phyloP scores from a whole-genome alignment of 2,113 vertebrate genomes.

The Panthera tigris region DNA sequence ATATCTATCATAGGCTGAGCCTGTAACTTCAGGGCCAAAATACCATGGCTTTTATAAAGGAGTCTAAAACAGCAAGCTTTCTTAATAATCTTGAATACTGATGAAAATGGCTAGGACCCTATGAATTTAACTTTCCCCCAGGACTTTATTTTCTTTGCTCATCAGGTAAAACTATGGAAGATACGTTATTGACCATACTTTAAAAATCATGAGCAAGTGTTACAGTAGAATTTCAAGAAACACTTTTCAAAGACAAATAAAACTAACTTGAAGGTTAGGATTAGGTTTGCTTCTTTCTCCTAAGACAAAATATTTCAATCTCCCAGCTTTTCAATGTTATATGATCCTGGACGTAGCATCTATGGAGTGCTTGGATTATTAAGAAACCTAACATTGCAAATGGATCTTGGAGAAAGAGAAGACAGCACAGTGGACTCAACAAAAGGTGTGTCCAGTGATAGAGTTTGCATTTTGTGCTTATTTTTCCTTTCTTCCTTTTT shows the following conservation, averaged over 20 bases:
- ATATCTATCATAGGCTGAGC: background rate
- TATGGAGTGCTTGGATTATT: background rate
- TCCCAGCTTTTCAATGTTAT: background rate
- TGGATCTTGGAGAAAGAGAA: background rate
- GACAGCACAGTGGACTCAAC: background rate
- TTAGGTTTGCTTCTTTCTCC: background rate
- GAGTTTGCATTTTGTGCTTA: background rate
- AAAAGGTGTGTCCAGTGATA: background rate
- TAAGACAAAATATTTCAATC: background rate
- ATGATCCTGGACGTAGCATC: background rate
- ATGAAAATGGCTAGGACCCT: background rate
- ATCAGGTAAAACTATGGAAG: background rate
- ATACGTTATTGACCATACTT: background rate
- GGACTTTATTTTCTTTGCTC: background rate
- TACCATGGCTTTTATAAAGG: background rate
- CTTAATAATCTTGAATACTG: background rate
- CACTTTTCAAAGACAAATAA: background rate
- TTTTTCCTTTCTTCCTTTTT: background rate
- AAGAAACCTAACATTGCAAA: background rate
- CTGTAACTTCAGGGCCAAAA: background rate
- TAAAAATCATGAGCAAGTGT: background rate
- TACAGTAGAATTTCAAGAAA: background rate
- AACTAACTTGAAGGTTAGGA: background rate
- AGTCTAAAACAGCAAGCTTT: background rate
- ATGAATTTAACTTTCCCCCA: background rate